Base-by-base conservation (phyloP, 2,113 vertebrate genomes). In the Gnathonemus longibarbis region DNA sequence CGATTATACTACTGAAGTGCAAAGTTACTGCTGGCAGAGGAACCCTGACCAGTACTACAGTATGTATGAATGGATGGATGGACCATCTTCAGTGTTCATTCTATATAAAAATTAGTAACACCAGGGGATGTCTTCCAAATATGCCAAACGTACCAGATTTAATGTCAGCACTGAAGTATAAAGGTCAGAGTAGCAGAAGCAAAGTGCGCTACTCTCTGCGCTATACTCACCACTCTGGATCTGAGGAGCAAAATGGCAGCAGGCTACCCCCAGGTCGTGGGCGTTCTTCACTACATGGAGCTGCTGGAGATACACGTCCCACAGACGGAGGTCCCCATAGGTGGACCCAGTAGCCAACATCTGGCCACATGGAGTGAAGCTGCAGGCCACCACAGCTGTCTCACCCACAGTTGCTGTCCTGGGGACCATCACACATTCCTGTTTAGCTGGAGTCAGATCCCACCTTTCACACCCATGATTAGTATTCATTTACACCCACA, bases 211-310 rank as follows among this genome's bases (percentile, higher is more conserved):
- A 42, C 39, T 17, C 35, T 39, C 35, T n/a, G 74, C 19, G 77
- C 42, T 83, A 21, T 3, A 87, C 92, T 91, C 91, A 95, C 95
- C 92, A 0, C 91, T 50, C 31, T 90, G 48, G 15, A 92, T 91
- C 84, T 94, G 95, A 52, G 95, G 93, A 90, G 97, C 96, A 92
- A 97, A 96, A 93, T 96, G 94, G 91, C 97, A 99, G 94, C 97
- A 98, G 92, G 96, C 96, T 91, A 99, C 96, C 0, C 98, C 97
- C 91, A 98, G 96, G 94, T 99, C 98, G 0, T 99, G 98, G 53
- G 96, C 96, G 27, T 95, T 95, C 95, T 99, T 98, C 93, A 97
- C 96, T 3, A 95, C 96, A 74, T 88, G 91, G n/a, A 97, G 94
- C 91, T 96, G 96, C 80, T 93, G 95, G 95, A 97, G 93, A 91